phyloP scores from a whole-genome alignment of 2,113 vertebrate species.

The Poecile atricapillus region DNA sequence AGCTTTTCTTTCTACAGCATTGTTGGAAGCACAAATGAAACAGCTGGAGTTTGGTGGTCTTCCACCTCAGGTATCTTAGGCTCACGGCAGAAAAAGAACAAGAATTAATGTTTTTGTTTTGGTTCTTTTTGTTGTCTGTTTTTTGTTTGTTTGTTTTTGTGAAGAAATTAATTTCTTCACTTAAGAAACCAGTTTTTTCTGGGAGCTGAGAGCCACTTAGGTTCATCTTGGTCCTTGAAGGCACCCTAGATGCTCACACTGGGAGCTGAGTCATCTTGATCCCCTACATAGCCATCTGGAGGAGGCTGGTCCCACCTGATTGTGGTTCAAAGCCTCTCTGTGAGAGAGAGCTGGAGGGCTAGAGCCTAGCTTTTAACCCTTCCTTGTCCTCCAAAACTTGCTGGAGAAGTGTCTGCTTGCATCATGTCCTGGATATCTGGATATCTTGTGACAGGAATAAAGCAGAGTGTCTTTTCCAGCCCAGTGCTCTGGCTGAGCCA shows the following conservation, averaged over 20 bases:
- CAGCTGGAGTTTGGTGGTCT: background rate
- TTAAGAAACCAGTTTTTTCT: background rate
- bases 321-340: background rate
- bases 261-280: background rate
- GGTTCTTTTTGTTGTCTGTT: background rate
- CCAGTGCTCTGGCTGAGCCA: background rate
- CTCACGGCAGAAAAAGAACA: background rate
- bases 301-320: background rate
- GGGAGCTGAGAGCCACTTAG: background rate
- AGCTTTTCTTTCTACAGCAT: background rate
- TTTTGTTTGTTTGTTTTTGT: background rate
- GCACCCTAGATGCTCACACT: background rate
- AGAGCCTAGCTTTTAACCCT: background rate
- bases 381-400: background rate
- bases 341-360: background rate
- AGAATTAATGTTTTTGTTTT: background rate
- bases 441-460: background rate
- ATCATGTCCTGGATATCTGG: background rate
- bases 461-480: background rate
- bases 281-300: background rate
- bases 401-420: background rate
- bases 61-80: background rate
- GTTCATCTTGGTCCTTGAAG: background rate
- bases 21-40: background rate
- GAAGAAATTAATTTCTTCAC: background rate